These are phyloP conservation scores for Chelmon rostratus DNA, from an alignment of 2,797 vertebrate species.

Conservation along the genomic window DNA sequence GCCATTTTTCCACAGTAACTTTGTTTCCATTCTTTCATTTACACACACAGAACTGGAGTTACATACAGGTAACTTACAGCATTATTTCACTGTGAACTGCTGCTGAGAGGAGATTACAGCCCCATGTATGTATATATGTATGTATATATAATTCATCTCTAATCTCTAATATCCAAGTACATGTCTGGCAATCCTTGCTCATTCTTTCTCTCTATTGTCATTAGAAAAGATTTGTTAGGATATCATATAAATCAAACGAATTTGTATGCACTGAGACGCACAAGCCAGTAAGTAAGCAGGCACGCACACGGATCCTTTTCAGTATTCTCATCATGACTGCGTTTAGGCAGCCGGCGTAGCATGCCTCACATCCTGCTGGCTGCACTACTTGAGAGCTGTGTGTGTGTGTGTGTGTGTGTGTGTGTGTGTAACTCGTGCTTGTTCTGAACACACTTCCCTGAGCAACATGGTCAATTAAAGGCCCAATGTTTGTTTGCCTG, in stretches of 20 bases:
- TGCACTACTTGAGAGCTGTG: conserved; percentile 37
- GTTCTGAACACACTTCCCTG: conserved; percentile 20
- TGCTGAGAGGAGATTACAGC: too few species aligned
- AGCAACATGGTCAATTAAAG: conserved; percentile 64
- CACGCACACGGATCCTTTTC: conserved; percentile 8
- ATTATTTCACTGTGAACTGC: too few species aligned
- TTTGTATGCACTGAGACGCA: conserved; percentile 17
- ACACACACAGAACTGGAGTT: neutral
- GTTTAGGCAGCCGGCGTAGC: conserved; percentile 46
- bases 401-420: conserved; percentile 35
- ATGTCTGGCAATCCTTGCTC: neutral
- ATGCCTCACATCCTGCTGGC: conserved; percentile 32
- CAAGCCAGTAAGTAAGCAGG: neutral
- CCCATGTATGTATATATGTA: too few species aligned
- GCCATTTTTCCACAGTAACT: neutral
- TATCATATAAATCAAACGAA: conserved; percentile 19
- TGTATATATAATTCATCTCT: too few species aligned
- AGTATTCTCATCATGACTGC: conserved; percentile 61
- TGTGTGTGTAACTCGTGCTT: conserved; percentile 21
- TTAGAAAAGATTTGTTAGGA: neutral
- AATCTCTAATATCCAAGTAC: too few species aligned
- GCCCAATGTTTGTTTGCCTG: conserved; percentile 45
- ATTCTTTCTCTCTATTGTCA: neutral
- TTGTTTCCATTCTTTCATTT: neutral
- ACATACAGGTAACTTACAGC: too few species aligned